phyloP scores from a whole-genome alignment of 2,888 invertebrate species.

The Ophonus ardosiacus region DNA sequence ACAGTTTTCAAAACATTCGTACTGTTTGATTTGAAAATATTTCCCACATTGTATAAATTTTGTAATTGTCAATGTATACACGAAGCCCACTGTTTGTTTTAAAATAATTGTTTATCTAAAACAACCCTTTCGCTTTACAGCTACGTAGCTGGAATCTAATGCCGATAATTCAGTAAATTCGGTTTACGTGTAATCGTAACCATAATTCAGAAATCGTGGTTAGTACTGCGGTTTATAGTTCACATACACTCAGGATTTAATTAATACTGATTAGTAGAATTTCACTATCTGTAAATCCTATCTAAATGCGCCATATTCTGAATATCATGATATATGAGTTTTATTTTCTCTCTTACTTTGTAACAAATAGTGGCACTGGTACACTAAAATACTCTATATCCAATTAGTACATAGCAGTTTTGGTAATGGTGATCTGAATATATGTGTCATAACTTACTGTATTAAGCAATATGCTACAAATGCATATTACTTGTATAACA shows the following conservation, averaged over 20 bases:
- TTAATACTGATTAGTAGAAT: slow-evolving; percentile 23
- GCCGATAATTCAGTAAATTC: neutral
- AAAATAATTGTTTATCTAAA: neutral
- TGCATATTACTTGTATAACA: neutral
- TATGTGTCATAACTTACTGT: neutral
- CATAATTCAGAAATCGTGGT: slow-evolving; percentile 24
- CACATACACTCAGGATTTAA: slow-evolving; percentile 18
- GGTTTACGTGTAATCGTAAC: neutral
- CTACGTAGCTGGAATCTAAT: neutral
- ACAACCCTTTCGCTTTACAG: neutral
- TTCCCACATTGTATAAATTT: no score
- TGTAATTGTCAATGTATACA: no score
- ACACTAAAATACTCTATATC: neutral
- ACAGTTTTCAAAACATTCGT: no score
- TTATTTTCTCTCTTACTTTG: neutral
- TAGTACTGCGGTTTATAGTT: neutral
- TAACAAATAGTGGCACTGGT: neutral
- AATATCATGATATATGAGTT: neutral
- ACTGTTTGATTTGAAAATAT: no score
- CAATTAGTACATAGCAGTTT: neutral
- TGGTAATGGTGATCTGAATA: neutral
- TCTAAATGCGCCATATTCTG: neutral
- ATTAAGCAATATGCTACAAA: neutral
- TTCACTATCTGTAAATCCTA: neutral
- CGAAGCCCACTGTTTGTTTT: no score